These are phyloP conservation scores for Dynastes grantii DNA, from an alignment of 2,888 invertebrate species.

Conservation along the genomic window DNA sequence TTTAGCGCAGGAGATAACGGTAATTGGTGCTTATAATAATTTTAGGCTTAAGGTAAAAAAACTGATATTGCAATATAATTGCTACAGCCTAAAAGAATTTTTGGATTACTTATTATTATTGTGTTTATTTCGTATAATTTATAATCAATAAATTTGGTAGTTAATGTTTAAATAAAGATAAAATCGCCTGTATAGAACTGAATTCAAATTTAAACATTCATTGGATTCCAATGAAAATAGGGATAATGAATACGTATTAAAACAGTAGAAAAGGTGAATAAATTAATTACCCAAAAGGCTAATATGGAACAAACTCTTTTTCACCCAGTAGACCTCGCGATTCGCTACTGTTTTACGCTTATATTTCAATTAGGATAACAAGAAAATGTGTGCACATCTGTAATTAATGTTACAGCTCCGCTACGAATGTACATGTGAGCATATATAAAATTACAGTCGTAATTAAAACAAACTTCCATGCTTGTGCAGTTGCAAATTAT, in stretches of 20 bases:
- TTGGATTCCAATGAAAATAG: no score
- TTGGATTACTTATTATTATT: no score
- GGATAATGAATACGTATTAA: not conserved
- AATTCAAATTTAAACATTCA: no score
- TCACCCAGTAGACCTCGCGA: not conserved
- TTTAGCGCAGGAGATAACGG: no score
- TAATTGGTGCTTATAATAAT: no score
- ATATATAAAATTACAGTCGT: conserved; percentile 9
- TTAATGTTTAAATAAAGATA: no score
- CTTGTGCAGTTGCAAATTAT: not conserved
- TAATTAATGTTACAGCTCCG: not conserved
- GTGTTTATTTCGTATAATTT: no score
- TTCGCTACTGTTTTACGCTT: not conserved
- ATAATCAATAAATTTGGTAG: no score
- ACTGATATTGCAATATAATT: no score
- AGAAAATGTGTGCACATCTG: not conserved
- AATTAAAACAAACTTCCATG: not conserved
- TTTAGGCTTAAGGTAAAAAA: no score
- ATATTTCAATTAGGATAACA: conserved; percentile 19
- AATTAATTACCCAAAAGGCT: conserved; percentile 9
- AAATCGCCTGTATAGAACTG: no score
- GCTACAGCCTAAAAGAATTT: no score
- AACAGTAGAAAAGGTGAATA: not conserved
- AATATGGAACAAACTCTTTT: not conserved
- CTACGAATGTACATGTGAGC: not conserved